Evolutionary conservation across 2,113 vertebrate species (phyloP).

Genomic region (Alces alces): DNA sequence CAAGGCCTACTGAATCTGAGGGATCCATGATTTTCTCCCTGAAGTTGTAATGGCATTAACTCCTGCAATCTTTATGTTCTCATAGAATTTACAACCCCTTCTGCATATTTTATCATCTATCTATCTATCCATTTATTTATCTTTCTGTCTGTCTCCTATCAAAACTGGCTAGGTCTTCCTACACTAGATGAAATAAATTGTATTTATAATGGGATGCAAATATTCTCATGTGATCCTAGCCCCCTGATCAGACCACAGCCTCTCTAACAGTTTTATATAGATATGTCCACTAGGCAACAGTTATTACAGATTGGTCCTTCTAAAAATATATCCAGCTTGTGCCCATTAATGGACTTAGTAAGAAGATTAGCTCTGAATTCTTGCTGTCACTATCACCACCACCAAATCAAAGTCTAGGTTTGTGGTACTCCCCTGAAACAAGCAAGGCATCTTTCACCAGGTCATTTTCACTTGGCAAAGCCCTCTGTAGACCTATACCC

Average conservation of each 20-base stretch:
- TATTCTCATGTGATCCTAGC: not conserved
- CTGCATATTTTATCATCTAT: not conserved
- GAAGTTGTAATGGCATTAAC: not conserved
- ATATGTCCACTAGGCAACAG: not conserved
- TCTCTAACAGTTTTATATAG: not conserved
- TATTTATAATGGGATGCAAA: not conserved
- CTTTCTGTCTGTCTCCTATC: not conserved
- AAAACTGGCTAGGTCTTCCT: not conserved
- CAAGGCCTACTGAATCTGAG: not conserved
- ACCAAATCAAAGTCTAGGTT: not conserved
- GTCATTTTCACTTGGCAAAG: not conserved
- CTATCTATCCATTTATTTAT: not conserved
- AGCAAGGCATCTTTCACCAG: not conserved
- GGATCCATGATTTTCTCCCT: not conserved
- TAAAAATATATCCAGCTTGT: not conserved
- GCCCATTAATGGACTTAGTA: not conserved
- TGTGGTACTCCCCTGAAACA: not conserved
- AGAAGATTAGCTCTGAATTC: not conserved
- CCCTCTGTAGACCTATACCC: not conserved
- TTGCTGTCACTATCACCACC: not conserved
- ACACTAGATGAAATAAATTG: not conserved
- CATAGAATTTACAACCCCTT: not conserved
- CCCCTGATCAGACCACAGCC: rapidly evolving
- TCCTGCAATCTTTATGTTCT: not conserved
- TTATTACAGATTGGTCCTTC: not conserved